Conservation (phyloP, 2,888 invertebrate species). For the Rhamnusium bicolor region DNA sequence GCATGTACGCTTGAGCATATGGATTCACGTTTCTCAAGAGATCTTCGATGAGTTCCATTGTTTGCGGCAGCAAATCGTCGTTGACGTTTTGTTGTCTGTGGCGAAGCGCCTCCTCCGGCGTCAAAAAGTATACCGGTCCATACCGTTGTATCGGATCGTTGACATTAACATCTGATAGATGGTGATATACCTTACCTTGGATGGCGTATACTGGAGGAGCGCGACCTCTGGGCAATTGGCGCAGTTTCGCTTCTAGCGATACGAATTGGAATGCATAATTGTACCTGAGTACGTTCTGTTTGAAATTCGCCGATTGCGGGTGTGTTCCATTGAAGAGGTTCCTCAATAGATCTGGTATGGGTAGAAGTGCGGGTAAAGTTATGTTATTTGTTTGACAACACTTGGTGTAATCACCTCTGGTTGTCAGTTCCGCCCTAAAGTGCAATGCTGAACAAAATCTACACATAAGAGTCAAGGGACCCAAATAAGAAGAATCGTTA, state of each 20-base stretch:
- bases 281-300: not conserved
- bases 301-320: not conserved
- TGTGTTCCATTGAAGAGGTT: not conserved
- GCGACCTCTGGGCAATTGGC: not conserved
- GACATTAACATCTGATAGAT: not conserved
- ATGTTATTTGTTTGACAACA: not conserved
- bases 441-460: not conserved
- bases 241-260: not conserved
- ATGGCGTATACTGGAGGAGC: not conserved
- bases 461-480: not conserved
- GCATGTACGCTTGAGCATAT: conserved; percentile 7
- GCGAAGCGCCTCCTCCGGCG: not conserved
- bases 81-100: not conserved
- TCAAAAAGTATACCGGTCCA: not conserved
- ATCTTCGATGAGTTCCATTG: not conserved
- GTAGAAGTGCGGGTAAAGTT: not conserved
- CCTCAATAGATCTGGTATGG: not conserved
- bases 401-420: not conserved
- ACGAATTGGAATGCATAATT: conserved; percentile 12
- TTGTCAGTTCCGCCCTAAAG: not conserved
- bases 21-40: not conserved
- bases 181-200: not conserved
- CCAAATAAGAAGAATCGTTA: not conserved
- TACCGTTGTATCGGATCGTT: not conserved
- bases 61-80: not conserved